These are phyloP conservation scores for Egretta garzetta DNA, from an alignment of 2,113 vertebrate species.

Conservation along the genomic window DNA sequence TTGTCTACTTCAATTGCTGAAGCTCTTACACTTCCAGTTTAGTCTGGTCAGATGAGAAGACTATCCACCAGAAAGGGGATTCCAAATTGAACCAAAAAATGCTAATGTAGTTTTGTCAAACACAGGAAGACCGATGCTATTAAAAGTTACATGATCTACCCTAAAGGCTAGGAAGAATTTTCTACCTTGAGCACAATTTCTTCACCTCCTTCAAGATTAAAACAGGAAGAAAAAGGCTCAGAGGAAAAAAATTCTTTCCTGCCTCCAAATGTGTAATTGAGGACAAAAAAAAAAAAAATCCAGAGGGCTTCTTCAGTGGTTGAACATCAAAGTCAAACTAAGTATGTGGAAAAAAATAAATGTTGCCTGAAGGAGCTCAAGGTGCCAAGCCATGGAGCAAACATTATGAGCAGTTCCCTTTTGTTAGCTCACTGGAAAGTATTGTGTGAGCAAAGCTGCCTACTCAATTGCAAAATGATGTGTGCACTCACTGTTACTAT, in stretches of 20 bases:
- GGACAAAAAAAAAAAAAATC: background rate
- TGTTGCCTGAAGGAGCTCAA: background rate
- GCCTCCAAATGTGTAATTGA: background rate
- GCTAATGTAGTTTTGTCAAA: background rate
- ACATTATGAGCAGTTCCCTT: background rate
- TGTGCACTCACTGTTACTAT: background rate
- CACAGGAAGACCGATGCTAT: background rate
- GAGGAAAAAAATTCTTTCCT: background rate
- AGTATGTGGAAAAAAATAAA: background rate
- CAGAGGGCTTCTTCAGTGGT: background rate
- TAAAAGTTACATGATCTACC: background rate
- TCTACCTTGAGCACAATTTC: background rate
- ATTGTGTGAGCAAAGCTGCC: background rate
- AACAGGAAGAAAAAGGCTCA: background rate
- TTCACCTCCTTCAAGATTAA: background rate
- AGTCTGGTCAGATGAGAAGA: background rate
- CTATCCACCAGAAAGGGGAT: background rate
- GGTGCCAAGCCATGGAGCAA: background rate
- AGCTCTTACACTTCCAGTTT: background rate
- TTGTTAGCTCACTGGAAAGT: background rate
- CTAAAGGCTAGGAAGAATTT: background rate
- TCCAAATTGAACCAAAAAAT: background rate
- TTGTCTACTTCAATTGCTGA: background rate
- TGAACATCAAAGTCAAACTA: background rate
- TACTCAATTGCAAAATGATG: background rate